phyloP scores from a whole-genome alignment of 2,797 vertebrate species.

The Tapera naevia region DNA sequence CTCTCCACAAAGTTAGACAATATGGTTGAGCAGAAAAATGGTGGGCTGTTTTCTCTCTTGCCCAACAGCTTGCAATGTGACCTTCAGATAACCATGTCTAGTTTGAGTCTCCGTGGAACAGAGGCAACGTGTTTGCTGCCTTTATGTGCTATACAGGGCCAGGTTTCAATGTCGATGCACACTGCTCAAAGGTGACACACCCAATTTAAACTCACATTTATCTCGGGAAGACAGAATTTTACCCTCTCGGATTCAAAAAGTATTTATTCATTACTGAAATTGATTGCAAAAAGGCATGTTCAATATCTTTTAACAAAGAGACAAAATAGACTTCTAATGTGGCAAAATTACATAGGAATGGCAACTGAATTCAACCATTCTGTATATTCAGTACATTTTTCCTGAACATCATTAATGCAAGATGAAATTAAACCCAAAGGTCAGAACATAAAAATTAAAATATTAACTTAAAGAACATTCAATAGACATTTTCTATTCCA shows the following conservation, averaged over 20 bases:
- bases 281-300: neutral
- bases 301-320: neutral
- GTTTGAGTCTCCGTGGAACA: neutral
- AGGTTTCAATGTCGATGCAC: neutral
- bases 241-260: neutral
- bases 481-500: neutral
- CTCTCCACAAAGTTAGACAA: neutral
- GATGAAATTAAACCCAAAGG: slow-evolving; percentile 32
- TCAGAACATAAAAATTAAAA: neutral
- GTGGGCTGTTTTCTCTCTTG: neutral
- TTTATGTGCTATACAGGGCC: neutral
- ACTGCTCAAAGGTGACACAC: neutral
- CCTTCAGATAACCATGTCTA: neutral
- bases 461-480: neutral
- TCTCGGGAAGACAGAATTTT: neutral
- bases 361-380: neutral
- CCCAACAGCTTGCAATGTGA: neutral
- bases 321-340: neutral
- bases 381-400: neutral
- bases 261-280: neutral
- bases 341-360: neutral
- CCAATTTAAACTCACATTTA: slow-evolving; percentile 20
- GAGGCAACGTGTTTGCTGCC: neutral
- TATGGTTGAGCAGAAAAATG: neutral
- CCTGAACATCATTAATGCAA: neutral